phyloP scores from a whole-genome alignment of 2,113 vertebrate species.

The Thinocorus orbignyianus region DNA sequence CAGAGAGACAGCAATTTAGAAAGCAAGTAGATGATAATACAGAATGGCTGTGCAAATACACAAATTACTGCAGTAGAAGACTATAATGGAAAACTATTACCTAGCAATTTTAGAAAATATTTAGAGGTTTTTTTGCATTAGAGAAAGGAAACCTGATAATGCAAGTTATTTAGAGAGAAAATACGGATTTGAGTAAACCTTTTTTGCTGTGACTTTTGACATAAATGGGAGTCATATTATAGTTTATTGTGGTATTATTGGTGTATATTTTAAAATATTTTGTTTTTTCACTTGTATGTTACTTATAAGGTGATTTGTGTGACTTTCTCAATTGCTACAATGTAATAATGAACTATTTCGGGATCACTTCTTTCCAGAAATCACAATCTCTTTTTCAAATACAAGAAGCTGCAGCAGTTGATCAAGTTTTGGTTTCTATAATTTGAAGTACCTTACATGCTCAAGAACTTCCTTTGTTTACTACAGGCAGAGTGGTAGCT shows the following conservation, averaged over 20 bases:
- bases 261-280: neutral
- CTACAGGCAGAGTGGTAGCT: neutral
- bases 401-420: neutral
- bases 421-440: neutral
- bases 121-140: neutral
- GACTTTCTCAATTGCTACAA: neutral
- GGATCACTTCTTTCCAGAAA: neutral
- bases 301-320: neutral
- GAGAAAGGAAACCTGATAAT: neutral
- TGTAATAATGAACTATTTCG: neutral
- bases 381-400: neutral
- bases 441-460: neutral
- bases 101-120: neutral
- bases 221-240: neutral
- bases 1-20: neutral
- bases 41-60: neutral
- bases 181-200: neutral
- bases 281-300: neutral
- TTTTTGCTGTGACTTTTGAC: neutral
- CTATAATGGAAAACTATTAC: neutral
- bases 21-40: neutral
- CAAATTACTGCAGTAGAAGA: neutral
- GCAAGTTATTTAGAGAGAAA: neutral
- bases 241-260: neutral
- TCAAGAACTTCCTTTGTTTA: neutral